A percentile compares a stretch with the other conserved stretches of the same genome.
phyloP scores from a whole-genome alignment of 2,888 invertebrate species.

The Leucoma salicis region DNA sequence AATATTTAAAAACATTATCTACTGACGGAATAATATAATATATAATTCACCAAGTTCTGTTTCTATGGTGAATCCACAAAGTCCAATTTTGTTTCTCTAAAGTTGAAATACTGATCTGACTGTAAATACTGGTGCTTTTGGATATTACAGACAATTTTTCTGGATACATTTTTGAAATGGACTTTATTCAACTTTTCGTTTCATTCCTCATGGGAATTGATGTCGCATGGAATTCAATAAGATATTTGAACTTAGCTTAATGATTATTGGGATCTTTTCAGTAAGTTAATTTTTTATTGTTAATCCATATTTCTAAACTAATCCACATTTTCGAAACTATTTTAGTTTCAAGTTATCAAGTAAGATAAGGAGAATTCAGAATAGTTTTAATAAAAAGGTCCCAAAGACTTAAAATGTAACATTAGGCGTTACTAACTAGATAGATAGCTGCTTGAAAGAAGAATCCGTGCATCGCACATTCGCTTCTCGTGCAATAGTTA shows the following conservation, averaged over 20 bases:
- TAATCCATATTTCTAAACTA: too few species aligned
- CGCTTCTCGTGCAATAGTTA: constrained; percentile 80
- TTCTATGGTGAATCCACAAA: neutral
- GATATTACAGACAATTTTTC: constrained; percentile 59
- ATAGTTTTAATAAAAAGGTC: constrained; percentile 58
- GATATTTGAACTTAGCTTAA: constrained; percentile 72
- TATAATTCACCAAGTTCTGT: neutral
- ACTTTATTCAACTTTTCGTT: constrained; percentile 73
- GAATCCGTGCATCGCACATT: constrained; percentile 81
- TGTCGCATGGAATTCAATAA: constrained; percentile 61
- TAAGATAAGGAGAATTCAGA: too few species aligned
- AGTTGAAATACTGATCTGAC: constrained; percentile 45
- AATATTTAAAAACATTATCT: neutral
- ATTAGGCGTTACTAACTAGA: constrained; percentile 79
- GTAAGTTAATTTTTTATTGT: too few species aligned
- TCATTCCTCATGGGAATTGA: constrained; percentile 79
- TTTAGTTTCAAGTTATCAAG: too few species aligned
- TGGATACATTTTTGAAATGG: constrained; percentile 45
- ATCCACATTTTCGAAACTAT: too few species aligned
- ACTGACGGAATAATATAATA: neutral
- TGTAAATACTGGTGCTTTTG: constrained; percentile 77
- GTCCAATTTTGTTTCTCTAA: constrained; percentile 42
- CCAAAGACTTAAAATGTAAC: constrained; percentile 71
- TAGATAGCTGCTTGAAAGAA: constrained; percentile 81
- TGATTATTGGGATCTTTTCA: constrained; percentile 67